These are phyloP conservation scores for Vesta saturnalis DNA, from an alignment of 2,888 invertebrate species.

Conservation along the genomic window DNA sequence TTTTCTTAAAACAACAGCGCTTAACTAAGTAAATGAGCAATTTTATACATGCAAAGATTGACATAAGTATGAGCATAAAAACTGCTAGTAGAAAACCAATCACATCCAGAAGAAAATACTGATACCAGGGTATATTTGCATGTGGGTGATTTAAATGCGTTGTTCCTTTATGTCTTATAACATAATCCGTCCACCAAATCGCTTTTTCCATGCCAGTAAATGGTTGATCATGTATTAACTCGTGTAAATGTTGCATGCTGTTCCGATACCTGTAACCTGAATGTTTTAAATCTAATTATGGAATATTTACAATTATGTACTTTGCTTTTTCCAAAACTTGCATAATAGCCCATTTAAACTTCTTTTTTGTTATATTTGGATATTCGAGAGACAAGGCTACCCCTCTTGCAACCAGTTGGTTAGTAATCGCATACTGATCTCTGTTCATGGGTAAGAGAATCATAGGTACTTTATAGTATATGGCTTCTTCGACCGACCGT, in stretches of 20 bases:
- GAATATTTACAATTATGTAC: not conserved
- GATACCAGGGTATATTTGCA: not conserved
- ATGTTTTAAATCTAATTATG: not conserved
- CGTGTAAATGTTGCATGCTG: not conserved
- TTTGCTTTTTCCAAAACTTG: not conserved
- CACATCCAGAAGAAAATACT: conserved; percentile 1
- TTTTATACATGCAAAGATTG: not conserved
- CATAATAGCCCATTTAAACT: not conserved
- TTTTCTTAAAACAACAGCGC: not conserved
- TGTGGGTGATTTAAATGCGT: not conserved
- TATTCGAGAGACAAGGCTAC: not conserved
- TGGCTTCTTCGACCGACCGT: conserved; percentile 9
- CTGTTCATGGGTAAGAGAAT: not conserved
- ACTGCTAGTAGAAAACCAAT: not conserved
- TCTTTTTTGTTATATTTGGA: not conserved
- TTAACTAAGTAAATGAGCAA: not conserved
- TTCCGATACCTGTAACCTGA: conserved; percentile 8
- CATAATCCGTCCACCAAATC: conserved; percentile 15
- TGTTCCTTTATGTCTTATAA: conserved; percentile 10
- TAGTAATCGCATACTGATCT: not conserved
- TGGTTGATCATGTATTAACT: conserved; percentile 1
- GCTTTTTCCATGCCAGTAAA: not conserved
- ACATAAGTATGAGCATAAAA: not conserved
- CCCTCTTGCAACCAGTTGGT: not conserved
- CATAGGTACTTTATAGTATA: conserved; percentile 3